Percentiles rank a stretch among this genome's conserved stretches.
Conservation (phyloP, 2,113 vertebrate species). For the Apodemus speciosus region DNA sequence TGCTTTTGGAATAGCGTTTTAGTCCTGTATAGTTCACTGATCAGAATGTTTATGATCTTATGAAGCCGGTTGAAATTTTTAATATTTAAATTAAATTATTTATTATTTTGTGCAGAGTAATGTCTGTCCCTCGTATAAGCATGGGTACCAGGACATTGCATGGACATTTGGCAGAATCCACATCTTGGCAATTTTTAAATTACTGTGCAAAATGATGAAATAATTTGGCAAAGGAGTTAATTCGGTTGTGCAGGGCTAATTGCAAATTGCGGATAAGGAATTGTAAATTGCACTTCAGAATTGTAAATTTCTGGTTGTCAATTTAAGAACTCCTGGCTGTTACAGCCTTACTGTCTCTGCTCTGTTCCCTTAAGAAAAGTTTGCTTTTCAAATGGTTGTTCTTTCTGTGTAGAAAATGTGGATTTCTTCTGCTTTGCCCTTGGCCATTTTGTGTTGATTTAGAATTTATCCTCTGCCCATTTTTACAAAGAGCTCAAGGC, state of each 20-base stretch:
- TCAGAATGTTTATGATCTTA: conserved; percentile 20
- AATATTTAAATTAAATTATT: background rate
- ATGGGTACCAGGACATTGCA: background rate
- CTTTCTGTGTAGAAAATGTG: conserved; percentile 24
- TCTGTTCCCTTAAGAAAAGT: background rate
- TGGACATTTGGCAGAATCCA: background rate
- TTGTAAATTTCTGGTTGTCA: conserved; percentile 32
- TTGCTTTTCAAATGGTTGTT: conserved; percentile 6
- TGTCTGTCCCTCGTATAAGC: background rate
- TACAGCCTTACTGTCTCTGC: background rate
- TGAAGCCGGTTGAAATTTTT: background rate
- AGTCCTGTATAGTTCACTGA: conserved; percentile 4
- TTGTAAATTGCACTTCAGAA: conserved; percentile 40
- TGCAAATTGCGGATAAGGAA: conserved; percentile 32
- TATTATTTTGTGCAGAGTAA: background rate
- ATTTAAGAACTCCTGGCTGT: conserved; percentile 15
- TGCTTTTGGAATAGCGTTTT: conserved; percentile 1
- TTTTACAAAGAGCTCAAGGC: conserved; percentile 47
- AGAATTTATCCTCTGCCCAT: conserved; percentile 55
- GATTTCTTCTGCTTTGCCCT: background rate
- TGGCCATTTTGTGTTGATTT: conserved; percentile 57
- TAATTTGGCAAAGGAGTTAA: conserved; percentile 49
- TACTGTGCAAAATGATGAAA: background rate
- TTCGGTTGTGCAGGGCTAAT: conserved; percentile 40
- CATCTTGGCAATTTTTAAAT: conserved; percentile 5